Conservation (phyloP, 1,140 invertebrate genomes). For the Calosoma granatense region DNA sequence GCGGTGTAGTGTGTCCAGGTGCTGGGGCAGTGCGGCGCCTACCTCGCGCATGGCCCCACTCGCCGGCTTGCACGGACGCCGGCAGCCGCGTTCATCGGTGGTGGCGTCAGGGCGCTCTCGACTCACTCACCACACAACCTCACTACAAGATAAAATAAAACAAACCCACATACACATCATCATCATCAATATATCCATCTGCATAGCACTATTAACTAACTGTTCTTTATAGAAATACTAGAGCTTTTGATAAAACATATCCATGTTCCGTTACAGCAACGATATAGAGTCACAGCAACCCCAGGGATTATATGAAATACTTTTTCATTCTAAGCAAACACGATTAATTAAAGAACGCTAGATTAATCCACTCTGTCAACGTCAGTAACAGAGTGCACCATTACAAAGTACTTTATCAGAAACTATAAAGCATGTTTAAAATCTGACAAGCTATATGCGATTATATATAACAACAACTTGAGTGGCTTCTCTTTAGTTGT, state of each 20-base stretch:
- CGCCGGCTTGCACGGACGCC: conserved; percentile 18
- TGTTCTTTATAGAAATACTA: no score
- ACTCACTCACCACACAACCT: no score
- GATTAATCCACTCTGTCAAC: not conserved
- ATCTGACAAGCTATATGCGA: not conserved
- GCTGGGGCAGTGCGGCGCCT: conserved; percentile 37
- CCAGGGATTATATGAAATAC: no score
- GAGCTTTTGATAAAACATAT: no score
- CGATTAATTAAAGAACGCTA: not conserved
- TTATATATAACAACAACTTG: no score
- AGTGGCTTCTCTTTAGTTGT: no score
- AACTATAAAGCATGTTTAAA: not conserved
- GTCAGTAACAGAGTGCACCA: not conserved
- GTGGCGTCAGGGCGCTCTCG: not conserved
- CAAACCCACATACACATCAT: no score
- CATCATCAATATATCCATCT: no score
- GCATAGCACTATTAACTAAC: no score
- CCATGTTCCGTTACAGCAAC: no score
- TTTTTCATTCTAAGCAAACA: not conserved
- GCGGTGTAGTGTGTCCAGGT: conserved; percentile 33
- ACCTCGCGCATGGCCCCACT: conserved; percentile 40
- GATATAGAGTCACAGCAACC: no score
- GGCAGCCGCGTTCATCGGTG: not conserved
- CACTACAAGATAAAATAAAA: no score
- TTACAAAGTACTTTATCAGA: not conserved